These are phyloP conservation scores for Eupeodes latifasciatus DNA, from an alignment of 2,888 invertebrate genomes.

Conservation along the genomic window DNA sequence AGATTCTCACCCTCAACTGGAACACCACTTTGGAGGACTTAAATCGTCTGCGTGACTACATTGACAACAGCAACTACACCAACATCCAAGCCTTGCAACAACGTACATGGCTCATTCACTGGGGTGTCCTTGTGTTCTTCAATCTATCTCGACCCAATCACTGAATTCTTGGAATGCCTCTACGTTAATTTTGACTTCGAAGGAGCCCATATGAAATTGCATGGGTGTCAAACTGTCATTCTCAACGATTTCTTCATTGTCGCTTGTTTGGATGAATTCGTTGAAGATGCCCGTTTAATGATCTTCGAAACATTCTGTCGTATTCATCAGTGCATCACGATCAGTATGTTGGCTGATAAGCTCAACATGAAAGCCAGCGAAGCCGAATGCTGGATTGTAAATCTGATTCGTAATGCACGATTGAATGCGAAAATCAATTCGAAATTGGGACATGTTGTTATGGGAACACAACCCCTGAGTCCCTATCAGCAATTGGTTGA, in stretches of 20 bases:
- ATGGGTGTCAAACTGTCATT: conserved; percentile 97
- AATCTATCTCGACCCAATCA: conserved; percentile 99
- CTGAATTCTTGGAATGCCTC: conserved; percentile 98
- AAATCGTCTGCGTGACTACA: conserved; percentile 96
- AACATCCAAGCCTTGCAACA: conserved; percentile 96
- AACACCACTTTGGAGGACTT: conserved; percentile 98
- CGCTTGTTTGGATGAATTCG: conserved; percentile 97
- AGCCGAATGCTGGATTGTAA: conserved; percentile 99
- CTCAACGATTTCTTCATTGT: conserved; percentile 99
- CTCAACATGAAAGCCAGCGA: conserved; percentile 99
- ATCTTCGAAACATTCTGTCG: conserved; percentile 99
- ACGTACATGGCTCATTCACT: conserved; percentile 99
- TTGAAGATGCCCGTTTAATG: conserved; percentile 99
- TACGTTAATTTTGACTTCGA: conserved; percentile 99
- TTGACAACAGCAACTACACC: conserved; percentile 94
- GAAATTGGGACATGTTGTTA: conserved; percentile 98
- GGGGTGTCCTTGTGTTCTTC: conserved; percentile 99
- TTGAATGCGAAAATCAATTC: conserved; percentile 99
- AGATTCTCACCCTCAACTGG: conserved; percentile 97
- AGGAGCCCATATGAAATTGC: conserved; percentile 97
- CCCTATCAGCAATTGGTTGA: conserved; percentile 99
- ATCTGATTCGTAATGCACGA: conserved; percentile 98
- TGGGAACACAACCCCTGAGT: conserved; percentile 99
- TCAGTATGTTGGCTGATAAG: conserved; percentile 99
- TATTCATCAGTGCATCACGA: conserved; percentile 99